phyloP scores from a whole-genome alignment of 2,888 invertebrate species.

The Spialia ferax region DNA sequence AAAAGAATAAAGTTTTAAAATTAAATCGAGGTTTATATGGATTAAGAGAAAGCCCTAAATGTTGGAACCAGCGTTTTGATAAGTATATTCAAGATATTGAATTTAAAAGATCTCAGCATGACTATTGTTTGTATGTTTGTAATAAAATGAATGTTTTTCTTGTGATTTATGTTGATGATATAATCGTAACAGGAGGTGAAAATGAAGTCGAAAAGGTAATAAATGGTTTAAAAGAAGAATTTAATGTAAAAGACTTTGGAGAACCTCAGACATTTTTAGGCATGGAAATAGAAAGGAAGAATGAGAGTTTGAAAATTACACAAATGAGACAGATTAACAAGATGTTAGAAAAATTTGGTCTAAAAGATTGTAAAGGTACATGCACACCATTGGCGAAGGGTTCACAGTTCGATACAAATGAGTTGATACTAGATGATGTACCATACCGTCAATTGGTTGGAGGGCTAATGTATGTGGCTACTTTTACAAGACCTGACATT shows the following conservation, averaged over 20 bases:
- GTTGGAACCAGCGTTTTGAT: conserved; percentile 42
- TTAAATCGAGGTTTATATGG: conserved; percentile 42
- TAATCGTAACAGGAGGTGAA: background rate
- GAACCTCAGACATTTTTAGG: background rate
- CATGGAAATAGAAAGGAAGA: background rate
- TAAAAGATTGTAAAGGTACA: background rate
- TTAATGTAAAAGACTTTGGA: background rate
- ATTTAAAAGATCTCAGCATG: too few relatives aligned
- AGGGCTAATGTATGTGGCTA: background rate
- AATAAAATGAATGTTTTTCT: too few relatives aligned
- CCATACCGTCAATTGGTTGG: background rate
- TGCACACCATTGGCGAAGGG: background rate
- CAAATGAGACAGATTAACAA: background rate
- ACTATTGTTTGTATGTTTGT: too few relatives aligned
- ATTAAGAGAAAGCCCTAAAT: conserved; percentile 40
- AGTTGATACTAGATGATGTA: too few relatives aligned
- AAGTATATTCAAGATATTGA: conserved; percentile 17
- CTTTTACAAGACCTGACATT: background rate
- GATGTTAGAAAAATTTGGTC: background rate
- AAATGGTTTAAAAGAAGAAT: background rate
- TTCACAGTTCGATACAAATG: too few relatives aligned
- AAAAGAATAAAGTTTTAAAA: conserved; percentile 38
- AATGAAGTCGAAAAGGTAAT: background rate
- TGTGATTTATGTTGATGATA: background rate
- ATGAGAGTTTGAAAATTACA: background rate